Evolutionary conservation across 2,888 invertebrate genomes (phyloP).

Genomic region (Nudaria mundana): DNA sequence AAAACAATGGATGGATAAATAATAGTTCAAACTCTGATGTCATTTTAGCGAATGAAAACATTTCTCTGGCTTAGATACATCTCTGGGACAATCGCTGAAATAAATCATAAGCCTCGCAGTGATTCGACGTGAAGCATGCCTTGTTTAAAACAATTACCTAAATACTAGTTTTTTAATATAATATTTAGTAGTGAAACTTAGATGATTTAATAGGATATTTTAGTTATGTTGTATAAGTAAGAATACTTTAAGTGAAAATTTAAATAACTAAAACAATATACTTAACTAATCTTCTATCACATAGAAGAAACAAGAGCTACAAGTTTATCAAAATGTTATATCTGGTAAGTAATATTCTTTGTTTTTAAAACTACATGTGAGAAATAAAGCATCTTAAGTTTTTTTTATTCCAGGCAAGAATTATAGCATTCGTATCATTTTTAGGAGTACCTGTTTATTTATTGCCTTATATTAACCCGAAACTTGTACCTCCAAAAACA

Average conservation of each 20-base stretch:
- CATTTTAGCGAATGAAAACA: conserved; percentile 35
- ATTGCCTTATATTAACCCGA: not conserved
- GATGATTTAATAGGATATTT: not conserved
- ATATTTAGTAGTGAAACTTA: not conserved
- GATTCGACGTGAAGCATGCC: conserved; percentile 23
- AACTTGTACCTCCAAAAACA: not conserved
- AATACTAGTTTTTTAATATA: not conserved
- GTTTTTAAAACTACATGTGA: not conserved
- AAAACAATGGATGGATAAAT: conserved; percentile 43
- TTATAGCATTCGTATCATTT: not conserved
- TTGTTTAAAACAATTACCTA: not conserved
- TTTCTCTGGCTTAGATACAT: conserved; percentile 13
- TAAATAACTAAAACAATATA: not conserved
- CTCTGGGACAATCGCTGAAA: conserved; percentile 9
- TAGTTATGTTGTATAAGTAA: not conserved
- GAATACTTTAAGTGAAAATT: not conserved
- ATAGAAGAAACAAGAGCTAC: not conserved
- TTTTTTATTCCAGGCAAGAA: conserved; percentile 1
- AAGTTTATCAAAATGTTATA: not conserved
- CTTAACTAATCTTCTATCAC: not conserved
- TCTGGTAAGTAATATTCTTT: conserved; percentile 3
- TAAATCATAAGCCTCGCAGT: conserved; percentile 19
- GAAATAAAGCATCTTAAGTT: not conserved
- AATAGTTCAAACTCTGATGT: conserved; percentile 39
- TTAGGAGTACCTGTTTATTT: not conserved